These are phyloP conservation scores for Laothoe populi DNA, from an alignment of 2,888 invertebrate species.

Conservation along the genomic window DNA sequence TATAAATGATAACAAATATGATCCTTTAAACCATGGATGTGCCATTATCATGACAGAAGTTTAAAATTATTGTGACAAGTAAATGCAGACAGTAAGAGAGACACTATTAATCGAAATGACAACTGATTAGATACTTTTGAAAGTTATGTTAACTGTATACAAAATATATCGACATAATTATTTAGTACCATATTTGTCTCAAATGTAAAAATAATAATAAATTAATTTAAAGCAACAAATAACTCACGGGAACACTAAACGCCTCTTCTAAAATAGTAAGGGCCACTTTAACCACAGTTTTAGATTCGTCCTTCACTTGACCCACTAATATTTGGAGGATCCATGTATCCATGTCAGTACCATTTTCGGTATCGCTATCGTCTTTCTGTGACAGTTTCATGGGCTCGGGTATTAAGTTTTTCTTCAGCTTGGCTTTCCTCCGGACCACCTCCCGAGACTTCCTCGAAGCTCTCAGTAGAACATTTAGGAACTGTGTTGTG, in stretches of 20 bases:
- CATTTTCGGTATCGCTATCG: constrained; percentile 48
- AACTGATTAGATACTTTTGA: too few species aligned
- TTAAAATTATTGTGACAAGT: too few species aligned
- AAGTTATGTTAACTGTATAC: too few species aligned
- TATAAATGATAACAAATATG: neutral
- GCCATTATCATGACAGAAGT: too few species aligned
- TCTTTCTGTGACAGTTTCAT: constrained; percentile 59
- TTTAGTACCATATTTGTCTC: too few species aligned
- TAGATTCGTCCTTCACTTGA: constrained; percentile 93
- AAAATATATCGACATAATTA: too few species aligned
- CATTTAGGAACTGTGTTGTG: constrained; percentile 95
- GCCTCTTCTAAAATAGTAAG: constrained; percentile 95
- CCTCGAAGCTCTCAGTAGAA: constrained; percentile 90
- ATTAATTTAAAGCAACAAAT: constrained; percentile 13
- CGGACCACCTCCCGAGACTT: constrained; percentile 74
- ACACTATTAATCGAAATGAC: too few species aligned
- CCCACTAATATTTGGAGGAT: constrained; percentile 93
- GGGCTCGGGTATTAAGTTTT: constrained; percentile 61
- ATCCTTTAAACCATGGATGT: too few species aligned
- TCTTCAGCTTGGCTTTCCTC: constrained; percentile 73
- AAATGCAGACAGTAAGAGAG: too few species aligned
- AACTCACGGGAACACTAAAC: constrained; percentile 92
- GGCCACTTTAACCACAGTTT: constrained; percentile 91
- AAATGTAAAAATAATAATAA: too few species aligned
- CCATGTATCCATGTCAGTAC: constrained; percentile 92